These are phyloP conservation scores for Hirtodrosophila trivittata DNA, from an alignment of 2,888 invertebrate genomes.

Conservation along the genomic window DNA sequence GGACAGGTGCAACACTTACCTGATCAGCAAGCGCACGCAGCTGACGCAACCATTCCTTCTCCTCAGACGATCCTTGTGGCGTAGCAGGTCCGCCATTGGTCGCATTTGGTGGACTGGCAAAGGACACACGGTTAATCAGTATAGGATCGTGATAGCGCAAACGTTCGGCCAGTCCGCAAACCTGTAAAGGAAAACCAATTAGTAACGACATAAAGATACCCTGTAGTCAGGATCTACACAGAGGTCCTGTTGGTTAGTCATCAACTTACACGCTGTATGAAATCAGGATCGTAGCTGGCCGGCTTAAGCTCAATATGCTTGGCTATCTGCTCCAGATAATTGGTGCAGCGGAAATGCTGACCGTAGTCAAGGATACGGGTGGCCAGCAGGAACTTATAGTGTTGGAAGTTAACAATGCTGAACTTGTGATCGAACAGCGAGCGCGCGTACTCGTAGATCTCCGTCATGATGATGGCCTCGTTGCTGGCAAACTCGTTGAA, in stretches of 20 bases:
- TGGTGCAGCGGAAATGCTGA: constrained; percentile 87
- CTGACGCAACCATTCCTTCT: constrained; percentile 83
- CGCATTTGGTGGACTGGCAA: constrained; percentile 63
- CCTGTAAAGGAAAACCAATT: constrained; percentile 58
- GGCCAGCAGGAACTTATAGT: constrained; percentile 93
- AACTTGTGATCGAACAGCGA: constrained; percentile 90
- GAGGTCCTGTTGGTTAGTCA: too few relatives aligned
- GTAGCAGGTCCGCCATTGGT: constrained; percentile 43
- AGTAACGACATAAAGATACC: too few relatives aligned
- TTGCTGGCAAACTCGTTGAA: constrained; percentile 90
- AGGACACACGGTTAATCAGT: constrained; percentile 71
- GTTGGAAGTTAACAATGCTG: constrained; percentile 90
- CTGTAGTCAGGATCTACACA: too few relatives aligned
- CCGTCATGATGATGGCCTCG: constrained; percentile 96
- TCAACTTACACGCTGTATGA: constrained; percentile 56
- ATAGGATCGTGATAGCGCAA: constrained; percentile 89
- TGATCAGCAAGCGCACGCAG: constrained; percentile 75
- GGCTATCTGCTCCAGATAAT: constrained; percentile 92
- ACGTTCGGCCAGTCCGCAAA: constrained; percentile 85
- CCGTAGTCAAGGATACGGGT: constrained; percentile 91
- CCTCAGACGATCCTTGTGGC: constrained; percentile 50
- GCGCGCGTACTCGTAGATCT: constrained; percentile 97
- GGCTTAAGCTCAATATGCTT: constrained; percentile 85
- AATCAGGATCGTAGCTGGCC: constrained; percentile 54
- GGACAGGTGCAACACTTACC: constrained; percentile 29